Conservation (phyloP, 2,888 invertebrate species). For the Micropterix aruncella region DNA sequence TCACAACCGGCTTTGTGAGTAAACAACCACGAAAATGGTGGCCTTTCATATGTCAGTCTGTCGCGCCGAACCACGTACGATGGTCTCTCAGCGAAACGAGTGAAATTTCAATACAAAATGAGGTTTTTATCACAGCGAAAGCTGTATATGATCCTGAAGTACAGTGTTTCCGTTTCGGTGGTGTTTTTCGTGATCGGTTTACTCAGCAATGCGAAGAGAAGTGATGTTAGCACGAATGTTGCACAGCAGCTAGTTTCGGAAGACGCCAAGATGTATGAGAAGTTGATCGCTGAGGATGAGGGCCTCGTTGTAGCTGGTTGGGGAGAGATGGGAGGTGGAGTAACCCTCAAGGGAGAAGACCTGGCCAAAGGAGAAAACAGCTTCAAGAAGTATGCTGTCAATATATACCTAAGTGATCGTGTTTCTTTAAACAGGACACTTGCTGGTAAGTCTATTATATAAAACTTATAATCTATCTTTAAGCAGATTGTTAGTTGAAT, state of each 20-base stretch:
- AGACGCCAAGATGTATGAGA: background rate
- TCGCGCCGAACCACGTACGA: too few relatives aligned
- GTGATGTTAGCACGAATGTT: background rate
- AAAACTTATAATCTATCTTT: too few relatives aligned
- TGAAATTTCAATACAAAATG: too few relatives aligned
- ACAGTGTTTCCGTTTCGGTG: background rate
- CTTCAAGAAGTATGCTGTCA: conserved; percentile 66
- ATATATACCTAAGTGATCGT: conserved; percentile 77
- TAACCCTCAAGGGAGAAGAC: background rate
- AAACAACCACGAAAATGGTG: too few relatives aligned
- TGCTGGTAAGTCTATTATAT: conserved; percentile 32
- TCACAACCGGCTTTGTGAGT: too few relatives aligned
- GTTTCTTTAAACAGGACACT: conserved; percentile 73
- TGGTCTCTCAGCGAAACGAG: too few relatives aligned
- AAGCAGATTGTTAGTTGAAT: too few relatives aligned
- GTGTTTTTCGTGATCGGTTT: background rate
- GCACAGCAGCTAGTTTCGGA: background rate
- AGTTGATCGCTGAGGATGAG: background rate
- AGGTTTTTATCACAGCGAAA: too few relatives aligned
- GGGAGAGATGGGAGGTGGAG: background rate
- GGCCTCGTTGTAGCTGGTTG: background rate
- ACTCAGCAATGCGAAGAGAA: background rate
- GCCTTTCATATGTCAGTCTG: too few relatives aligned
- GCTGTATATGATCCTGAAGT: background rate
- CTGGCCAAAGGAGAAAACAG: background rate